These are phyloP conservation scores for Anguilla anguilla DNA, from an alignment of 2,797 vertebrate genomes.

Conservation along the genomic window DNA sequence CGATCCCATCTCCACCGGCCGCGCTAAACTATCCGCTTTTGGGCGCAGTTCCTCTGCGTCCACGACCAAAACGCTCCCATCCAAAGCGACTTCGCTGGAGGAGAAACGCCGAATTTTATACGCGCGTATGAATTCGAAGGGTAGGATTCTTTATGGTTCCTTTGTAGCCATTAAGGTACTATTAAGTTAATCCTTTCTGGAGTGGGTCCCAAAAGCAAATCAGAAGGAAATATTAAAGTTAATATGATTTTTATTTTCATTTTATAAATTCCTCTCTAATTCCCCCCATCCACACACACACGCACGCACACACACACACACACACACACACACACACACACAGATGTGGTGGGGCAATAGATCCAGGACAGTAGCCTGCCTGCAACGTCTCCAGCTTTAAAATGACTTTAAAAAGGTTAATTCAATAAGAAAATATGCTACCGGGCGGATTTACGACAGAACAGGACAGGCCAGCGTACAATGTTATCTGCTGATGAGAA, in stretches of 20 bases:
- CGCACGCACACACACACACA: too few relatives aligned
- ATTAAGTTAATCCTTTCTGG: constrained; percentile 52
- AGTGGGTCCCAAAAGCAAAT: constrained; percentile 49
- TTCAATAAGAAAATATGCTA: constrained; percentile 27
- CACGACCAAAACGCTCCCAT: background rate
- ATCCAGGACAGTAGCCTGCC: constrained; percentile 22
- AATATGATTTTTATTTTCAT: constrained; percentile 42
- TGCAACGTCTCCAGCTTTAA: constrained; percentile 23
- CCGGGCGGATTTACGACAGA: constrained; percentile 20
- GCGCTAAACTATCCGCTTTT: constrained; percentile 37
- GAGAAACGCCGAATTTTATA: constrained; percentile 5
- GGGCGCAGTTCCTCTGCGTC: constrained; percentile 33
- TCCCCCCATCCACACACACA: constrained; percentile 30
- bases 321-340: background rate
- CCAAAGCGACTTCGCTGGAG: background rate
- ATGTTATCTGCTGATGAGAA: constrained; percentile 24
- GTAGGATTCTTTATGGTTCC: constrained; percentile 13
- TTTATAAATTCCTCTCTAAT: constrained; percentile 58
- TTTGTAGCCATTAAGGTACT: constrained; percentile 23
- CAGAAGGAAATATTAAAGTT: constrained; percentile 53
- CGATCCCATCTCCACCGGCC: background rate
- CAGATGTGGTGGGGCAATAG: constrained; percentile 20
- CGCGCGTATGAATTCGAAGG: background rate
- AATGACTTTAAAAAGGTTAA: constrained; percentile 7
- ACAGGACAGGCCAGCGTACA: constrained; percentile 10